A percentile compares a stretch with the other conserved stretches of the same genome.
Evolutionary conservation across 92 coral and sea anemone species (phyloP).

Genomic region (Porites cylindrica): DNA sequence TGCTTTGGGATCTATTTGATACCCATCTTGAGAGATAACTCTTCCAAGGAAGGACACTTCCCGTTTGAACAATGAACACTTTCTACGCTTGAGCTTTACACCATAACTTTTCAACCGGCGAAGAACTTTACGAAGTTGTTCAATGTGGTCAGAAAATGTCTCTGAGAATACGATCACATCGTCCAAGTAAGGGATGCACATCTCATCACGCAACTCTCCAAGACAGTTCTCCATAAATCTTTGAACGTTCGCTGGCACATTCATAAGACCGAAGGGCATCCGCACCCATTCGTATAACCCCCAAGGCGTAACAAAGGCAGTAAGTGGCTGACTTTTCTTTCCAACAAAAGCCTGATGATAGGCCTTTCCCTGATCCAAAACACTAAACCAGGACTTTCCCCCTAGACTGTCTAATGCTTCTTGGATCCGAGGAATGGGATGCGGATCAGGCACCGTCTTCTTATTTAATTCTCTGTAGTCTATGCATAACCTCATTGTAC

Average conservation of each 20-base stretch:
- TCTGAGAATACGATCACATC: too few relatives aligned
- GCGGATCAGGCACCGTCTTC: conserved; percentile 30
- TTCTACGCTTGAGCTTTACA: conserved; percentile 55
- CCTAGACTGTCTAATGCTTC: conserved; percentile 61
- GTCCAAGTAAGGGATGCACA: too few relatives aligned
- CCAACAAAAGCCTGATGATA: conserved; percentile 60
- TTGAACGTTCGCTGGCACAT: conserved; percentile 60
- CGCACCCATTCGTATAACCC: conserved; percentile 64
- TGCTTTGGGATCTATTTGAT: conserved; percentile 49
- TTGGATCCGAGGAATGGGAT: conserved; percentile 67
- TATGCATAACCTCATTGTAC: conserved; percentile 48
- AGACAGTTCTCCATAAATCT: conserved; percentile 60
- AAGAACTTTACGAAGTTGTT: conserved; percentile 64
- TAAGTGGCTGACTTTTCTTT: conserved; percentile 46
- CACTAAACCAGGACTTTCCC: conserved; percentile 50
- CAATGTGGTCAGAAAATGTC: conserved; percentile 44
- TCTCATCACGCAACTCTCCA: conserved; percentile 47
- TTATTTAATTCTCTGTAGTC: conserved; percentile 53
- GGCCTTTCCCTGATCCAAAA: conserved; percentile 61
- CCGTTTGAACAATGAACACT: conserved; percentile 39
- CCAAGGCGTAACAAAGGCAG: conserved; percentile 66
- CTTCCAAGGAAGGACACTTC: conserved; percentile 40
- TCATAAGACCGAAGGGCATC: conserved; percentile 59
- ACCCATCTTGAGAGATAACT: conserved; percentile 40
- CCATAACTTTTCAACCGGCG: conserved; percentile 56